phyloP scores from a whole-genome alignment of 2,888 invertebrate genomes.

The Belgica antarctica region DNA sequence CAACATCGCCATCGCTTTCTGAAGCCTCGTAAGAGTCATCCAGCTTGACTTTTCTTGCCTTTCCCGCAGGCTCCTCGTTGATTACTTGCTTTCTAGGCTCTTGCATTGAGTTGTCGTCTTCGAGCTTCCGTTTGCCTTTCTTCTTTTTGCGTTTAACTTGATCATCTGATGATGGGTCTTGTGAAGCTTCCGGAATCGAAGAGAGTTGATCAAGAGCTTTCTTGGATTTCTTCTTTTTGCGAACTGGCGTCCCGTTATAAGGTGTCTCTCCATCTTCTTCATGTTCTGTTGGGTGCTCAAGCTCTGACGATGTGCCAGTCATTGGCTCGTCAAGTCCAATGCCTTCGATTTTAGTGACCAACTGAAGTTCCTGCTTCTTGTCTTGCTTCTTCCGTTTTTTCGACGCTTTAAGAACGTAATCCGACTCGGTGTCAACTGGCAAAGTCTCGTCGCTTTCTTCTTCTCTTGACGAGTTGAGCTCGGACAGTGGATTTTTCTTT shows the following conservation, averaged over 20 bases:
- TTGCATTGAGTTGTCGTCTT: neutral
- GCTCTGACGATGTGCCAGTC: neutral
- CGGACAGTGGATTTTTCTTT: neutral
- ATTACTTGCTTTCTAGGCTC: neutral
- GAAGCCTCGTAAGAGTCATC: slow-evolving; percentile 13
- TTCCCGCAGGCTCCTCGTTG: neutral
- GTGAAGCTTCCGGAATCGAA: neutral
- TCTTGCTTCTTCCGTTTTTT: slow-evolving; percentile 3
- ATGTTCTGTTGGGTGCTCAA: neutral
- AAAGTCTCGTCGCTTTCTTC: neutral
- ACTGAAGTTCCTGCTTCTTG: neutral
- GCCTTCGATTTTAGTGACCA: neutral
- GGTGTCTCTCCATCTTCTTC: neutral
- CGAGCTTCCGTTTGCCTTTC: slow-evolving; percentile 8
- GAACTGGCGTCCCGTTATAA: neutral
- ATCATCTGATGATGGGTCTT: neutral
- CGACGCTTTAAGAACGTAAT: slow-evolving; percentile 14
- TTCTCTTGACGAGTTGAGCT: slow-evolving; percentile 19
- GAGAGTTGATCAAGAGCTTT: neutral
- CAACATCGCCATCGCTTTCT: neutral
- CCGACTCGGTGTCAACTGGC: neutral
- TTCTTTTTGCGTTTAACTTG: neutral
- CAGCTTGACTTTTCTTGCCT: neutral
- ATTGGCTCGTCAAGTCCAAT: neutral
- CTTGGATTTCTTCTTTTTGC: slow-evolving; percentile 13